A percentile compares a stretch with the other conserved stretches of the same genome.
Evolutionary conservation across 2,113 vertebrate genomes (phyloP).

Genomic region (Cephalopholis sonnerati): DNA sequence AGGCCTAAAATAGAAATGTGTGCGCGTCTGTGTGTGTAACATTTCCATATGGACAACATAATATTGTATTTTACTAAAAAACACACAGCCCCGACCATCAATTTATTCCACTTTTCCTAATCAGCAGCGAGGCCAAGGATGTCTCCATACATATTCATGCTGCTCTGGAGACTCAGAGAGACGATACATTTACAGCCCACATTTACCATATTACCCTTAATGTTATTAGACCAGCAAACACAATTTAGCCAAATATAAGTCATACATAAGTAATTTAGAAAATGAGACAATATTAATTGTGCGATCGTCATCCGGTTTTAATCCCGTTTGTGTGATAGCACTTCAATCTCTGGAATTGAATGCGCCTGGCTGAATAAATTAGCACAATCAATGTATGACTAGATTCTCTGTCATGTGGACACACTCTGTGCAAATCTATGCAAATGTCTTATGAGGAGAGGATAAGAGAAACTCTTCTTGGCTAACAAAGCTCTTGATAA

Average conservation of each 20-base stretch:
- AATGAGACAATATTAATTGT: conserved; percentile 76
- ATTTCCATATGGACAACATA: conserved; percentile 57
- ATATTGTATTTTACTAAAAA: conserved; percentile 56
- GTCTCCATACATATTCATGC: conserved; percentile 82
- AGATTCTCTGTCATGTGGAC: conserved; percentile 73
- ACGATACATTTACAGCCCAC: conserved; percentile 70
- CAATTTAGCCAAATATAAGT: conserved; percentile 79
- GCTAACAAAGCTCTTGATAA: conserved; percentile 73
- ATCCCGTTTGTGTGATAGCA: conserved; percentile 76
- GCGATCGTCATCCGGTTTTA: conserved; percentile 69
- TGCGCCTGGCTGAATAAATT: conserved; percentile 76
- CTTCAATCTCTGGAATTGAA: conserved; percentile 76
- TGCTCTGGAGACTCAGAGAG: conserved; percentile 57
- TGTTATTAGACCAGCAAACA: conserved; percentile 79
- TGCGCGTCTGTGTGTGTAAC: background rate
- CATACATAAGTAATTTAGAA: conserved; percentile 76
- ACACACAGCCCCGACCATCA: conserved; percentile 58
- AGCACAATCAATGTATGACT: conserved; percentile 78
- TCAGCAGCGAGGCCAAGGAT: conserved; percentile 72
- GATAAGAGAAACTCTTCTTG: conserved; percentile 74
- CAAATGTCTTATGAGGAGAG: conserved; percentile 73
- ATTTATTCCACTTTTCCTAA: conserved; percentile 80
- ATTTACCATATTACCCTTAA: conserved; percentile 78
- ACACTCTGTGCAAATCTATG: conserved; percentile 75
- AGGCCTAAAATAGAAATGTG: background rate